These are phyloP conservation scores for Microctonus hyperodae DNA, from an alignment of 2,888 invertebrate genomes.

Conservation along the genomic window DNA sequence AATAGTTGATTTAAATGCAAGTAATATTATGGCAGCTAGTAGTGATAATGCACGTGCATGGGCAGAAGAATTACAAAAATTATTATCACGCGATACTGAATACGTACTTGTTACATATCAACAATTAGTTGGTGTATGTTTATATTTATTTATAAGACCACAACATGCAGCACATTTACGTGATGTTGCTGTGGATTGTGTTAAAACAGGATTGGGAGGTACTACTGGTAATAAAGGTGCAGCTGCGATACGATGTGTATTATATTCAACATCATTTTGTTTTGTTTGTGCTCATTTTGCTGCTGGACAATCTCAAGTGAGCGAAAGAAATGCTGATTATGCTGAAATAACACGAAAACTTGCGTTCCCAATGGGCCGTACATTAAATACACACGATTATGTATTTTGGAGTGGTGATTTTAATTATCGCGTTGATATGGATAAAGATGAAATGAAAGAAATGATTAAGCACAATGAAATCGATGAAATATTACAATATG, in stretches of 20 bases:
- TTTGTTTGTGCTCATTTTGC: slow-evolving; percentile 99
- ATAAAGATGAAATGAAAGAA: slow-evolving; percentile 91
- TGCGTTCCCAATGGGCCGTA: slow-evolving; percentile 89
- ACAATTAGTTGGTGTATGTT: slow-evolving; percentile 96
- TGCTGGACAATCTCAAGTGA: slow-evolving; percentile 95
- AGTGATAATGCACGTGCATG: slow-evolving; percentile 92
- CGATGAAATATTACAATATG: slow-evolving; percentile 79
- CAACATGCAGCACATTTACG: slow-evolving; percentile 87
- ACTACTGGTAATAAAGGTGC: slow-evolving; percentile 98
- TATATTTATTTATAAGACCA: slow-evolving; percentile 92
- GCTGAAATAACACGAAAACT: slow-evolving; percentile 93
- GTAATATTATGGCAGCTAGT: slow-evolving; percentile 96
- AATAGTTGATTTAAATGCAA: slow-evolving; percentile 98
- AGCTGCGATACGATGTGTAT: slow-evolving; percentile 88
- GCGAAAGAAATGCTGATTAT: slow-evolving; percentile 95
- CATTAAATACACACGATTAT: slow-evolving; percentile 94
- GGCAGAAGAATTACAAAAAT: slow-evolving; percentile 94
- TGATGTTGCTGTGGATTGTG: slow-evolving; percentile 93
- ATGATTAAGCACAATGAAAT: slow-evolving; percentile 79
- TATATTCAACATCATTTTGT: slow-evolving; percentile 93
- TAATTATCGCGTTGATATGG: slow-evolving; percentile 96
- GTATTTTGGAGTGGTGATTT: slow-evolving; percentile 99
- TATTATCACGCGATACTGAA: slow-evolving; percentile 83
- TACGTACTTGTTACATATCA: slow-evolving; percentile 93
- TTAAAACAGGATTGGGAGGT: slow-evolving; percentile 98